Base-by-base conservation (phyloP, 1,140 invertebrate genomes). In the Drosophila biarmipes region DNA sequence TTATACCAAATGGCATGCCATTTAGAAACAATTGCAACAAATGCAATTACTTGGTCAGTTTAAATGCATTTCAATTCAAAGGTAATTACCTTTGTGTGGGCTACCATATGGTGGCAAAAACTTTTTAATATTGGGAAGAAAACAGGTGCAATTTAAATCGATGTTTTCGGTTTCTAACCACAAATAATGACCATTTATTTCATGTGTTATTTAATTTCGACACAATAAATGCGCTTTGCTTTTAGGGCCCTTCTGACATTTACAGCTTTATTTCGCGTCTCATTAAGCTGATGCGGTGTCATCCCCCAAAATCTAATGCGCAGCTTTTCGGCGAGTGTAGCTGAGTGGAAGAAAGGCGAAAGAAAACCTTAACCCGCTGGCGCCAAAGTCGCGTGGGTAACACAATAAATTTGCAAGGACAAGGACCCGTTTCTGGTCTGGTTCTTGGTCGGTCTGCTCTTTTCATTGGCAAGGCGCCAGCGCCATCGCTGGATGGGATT, bases 401-500 rank as follows among this genome's bases (percentile, higher is more conserved):
- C 78, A 87, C 85, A 86, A 86, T 87, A 87, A 86, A 86, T 87
- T 87, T 80, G 72, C 72, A 64, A 77, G 81, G 81, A 69, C 77
- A 76, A 73, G 80, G 72, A 78, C 49, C 35, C 42, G 75, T 42
- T 63, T 24, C 5, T 61, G 49, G 66, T 59, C 59, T 31, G 24
- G 48, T 46, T 45, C 24, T 35, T 24, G 31, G 42, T 21, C 38
- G 38, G 51, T 55, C 27, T 53, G n/a, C n/a, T 43, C 21, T 14
- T 58, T 62, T 62, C 54, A 62, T 40, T 86, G 81, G 81, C 82
- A 86, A 56, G 68, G 73, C 74, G 80, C 80, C 80, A 85, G 53
- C 24, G 73, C 46, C 55, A 37, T n/a, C 53, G 29, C 29, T 10
- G 57, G 31, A 46, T 46, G 31, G 38, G 31, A 5, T 46, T 34